Evolutionary conservation across 2,888 invertebrate genomes (phyloP).

Genomic region (Tuberolachnus salignus): DNA sequence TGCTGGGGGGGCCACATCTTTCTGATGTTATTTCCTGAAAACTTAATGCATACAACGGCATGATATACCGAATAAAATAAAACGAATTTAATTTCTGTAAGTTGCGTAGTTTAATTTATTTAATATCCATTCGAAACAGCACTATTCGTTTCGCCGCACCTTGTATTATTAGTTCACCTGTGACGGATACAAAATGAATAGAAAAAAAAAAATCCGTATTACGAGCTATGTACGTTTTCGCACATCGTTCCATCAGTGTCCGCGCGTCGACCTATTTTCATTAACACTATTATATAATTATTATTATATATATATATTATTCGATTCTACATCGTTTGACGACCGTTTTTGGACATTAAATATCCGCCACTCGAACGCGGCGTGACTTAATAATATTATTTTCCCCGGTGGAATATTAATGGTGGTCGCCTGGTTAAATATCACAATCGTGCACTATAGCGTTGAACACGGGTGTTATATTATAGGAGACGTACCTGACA

Average conservation of each 20-base stretch:
- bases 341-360: background rate
- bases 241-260: background rate
- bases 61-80: too few relatives aligned
- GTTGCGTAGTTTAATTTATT: too few relatives aligned
- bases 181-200: too few relatives aligned
- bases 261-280: background rate
- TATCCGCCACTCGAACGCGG: background rate
- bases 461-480: background rate
- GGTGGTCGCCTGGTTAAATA: background rate
- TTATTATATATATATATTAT: conserved; percentile 1
- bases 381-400: conserved; percentile 8
- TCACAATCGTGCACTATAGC: background rate
- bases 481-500: conserved; percentile 73
- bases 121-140: too few relatives aligned
- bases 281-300: background rate
- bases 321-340: conserved; percentile 9
- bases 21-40: too few relatives aligned
- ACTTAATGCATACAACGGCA: too few relatives aligned
- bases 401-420: conserved; percentile 9
- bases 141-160: too few relatives aligned
- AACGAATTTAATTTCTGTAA: too few relatives aligned
- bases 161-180: too few relatives aligned
- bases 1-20: too few relatives aligned
- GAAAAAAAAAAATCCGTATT: background rate
- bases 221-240: background rate